These are phyloP conservation scores for Ammospiza maritima DNA, from an alignment of 2,797 vertebrate species.

Conservation along the genomic window DNA sequence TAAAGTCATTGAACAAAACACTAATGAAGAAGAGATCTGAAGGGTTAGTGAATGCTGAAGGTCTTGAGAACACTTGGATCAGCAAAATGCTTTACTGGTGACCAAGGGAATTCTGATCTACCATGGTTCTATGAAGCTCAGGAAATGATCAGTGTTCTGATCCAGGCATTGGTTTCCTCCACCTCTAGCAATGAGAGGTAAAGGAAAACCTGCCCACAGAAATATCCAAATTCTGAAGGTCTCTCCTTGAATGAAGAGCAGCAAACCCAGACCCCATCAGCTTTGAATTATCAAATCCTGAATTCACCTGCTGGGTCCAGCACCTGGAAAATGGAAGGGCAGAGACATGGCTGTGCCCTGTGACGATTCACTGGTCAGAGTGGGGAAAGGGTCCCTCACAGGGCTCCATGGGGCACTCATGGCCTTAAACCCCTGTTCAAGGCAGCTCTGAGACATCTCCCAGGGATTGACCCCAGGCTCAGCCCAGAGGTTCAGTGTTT, in stretches of 20 bases:
- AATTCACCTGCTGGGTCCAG: accelerated
- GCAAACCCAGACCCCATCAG: background rate
- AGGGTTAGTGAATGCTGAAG: background rate
- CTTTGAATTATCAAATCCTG: background rate
- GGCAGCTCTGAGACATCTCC: background rate
- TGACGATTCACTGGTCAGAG: background rate
- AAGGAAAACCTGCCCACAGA: background rate
- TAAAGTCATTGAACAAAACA: background rate
- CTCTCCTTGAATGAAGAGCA: background rate
- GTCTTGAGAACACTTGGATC: background rate
- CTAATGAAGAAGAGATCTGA: background rate
- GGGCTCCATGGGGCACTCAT: background rate
- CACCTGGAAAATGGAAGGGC: background rate
- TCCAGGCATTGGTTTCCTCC: background rate
- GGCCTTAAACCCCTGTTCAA: background rate
- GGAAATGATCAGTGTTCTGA: background rate
- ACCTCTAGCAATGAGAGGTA: background rate
- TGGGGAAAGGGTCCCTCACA: background rate
- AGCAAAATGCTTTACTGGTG: background rate
- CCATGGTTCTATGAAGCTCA: background rate
- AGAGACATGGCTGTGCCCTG: background rate
- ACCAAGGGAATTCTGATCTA: background rate
- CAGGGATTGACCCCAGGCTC: accelerated
- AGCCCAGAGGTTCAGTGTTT: background rate
- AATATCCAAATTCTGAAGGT: background rate